phyloP scores from a whole-genome alignment of 1,140 invertebrate genomes.

The Drosophila pseudoobscura region DNA sequence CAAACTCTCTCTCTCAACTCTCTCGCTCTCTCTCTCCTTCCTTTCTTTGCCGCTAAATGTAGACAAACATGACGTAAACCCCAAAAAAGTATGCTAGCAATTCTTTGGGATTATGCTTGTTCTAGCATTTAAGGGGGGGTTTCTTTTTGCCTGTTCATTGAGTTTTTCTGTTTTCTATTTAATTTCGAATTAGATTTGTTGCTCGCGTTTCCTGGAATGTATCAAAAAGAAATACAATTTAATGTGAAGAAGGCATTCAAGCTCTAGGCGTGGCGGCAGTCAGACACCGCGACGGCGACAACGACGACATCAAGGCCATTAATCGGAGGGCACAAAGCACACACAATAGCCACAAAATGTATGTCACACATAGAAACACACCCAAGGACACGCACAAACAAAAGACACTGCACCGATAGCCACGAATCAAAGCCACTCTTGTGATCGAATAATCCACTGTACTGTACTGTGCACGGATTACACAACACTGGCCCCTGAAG shows the following conservation, averaged over 20 bases:
- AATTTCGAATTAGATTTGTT: slow-evolving; percentile 7
- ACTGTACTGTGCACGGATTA: slow-evolving; percentile 5
- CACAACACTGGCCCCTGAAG: slow-evolving; percentile 31
- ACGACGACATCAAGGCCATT: slow-evolving; percentile 69
- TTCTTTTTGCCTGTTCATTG: slow-evolving; percentile 34
- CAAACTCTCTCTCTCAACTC: slow-evolving; percentile 6
- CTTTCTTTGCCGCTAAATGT: slow-evolving; percentile 5
- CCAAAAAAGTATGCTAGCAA: slow-evolving; percentile 68
- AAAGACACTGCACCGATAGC: background rate
- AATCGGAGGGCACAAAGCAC: slow-evolving; percentile 39
- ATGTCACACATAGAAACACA: slow-evolving; percentile 19
- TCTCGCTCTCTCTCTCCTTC: no score
- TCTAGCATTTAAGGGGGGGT: slow-evolving; percentile 23
- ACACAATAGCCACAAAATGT: slow-evolving; percentile 39
- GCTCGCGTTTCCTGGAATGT: slow-evolving; percentile 12
- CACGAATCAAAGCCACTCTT: slow-evolving; percentile 1
- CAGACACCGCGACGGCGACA: slow-evolving; percentile 65
- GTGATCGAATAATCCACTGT: slow-evolving; percentile 4
- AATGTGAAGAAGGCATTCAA: slow-evolving; percentile 25
- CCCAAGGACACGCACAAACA: background rate
- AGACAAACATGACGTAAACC: slow-evolving; percentile 78
- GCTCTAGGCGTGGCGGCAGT: slow-evolving; percentile 53
- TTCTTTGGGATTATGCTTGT: slow-evolving; percentile 29
- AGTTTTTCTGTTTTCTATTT: slow-evolving; percentile 13
- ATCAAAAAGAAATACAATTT: slow-evolving; percentile 35